Base-by-base conservation (phyloP, 92 coral and sea anemone species). In the Micromussa lordhowensis region DNA sequence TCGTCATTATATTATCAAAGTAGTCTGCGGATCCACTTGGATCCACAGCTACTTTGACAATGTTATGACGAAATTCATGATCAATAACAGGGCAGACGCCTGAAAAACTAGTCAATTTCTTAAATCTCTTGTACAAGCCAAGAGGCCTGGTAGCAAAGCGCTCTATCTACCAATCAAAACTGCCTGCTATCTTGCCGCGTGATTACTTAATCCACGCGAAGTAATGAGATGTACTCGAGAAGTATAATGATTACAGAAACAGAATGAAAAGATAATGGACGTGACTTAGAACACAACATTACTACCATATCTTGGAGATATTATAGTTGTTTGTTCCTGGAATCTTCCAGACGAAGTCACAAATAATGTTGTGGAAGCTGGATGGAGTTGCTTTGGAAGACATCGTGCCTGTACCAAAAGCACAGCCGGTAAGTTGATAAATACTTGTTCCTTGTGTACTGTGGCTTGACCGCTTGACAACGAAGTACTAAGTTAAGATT, bases 381-480 rank as follows among this genome's bases (percentile, higher is more conserved):
- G 83, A 92, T 28, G 88, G 93, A 3, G 80, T 92, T 36, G 58
- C 44, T 18, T 51, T 89, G 49, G 90, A 89, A n/a, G 93, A 93
- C 35, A 35, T 93, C 9, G 68, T 93, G 12, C 95, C 93, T 10
- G 83, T 93, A 2, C 95, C 95, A 30, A 84, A 87, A 57, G 77
- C 85, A 34, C 93, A 90, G 75, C 95, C 95, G 91, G 95, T 93
- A 55, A 57, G 93, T 83, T n/a, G 74, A 74, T 36, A 63, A 44
- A 58, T 28, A 40, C 29, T 53, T 40, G 48, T 51, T 31, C 85
- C 90, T 90, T 93, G 95, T 93, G 91, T 93, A 93, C 95, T 54
- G 93, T 87, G 61, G 84, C 34, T 49, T n/a, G 38, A 72, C 38
- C 61, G 76, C 93, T 79, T 90, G 80, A 87, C 93, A 84, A 90